These are phyloP conservation scores for Rhinella marina DNA, from an alignment of 2,797 vertebrate genomes.

Conservation along the genomic window DNA sequence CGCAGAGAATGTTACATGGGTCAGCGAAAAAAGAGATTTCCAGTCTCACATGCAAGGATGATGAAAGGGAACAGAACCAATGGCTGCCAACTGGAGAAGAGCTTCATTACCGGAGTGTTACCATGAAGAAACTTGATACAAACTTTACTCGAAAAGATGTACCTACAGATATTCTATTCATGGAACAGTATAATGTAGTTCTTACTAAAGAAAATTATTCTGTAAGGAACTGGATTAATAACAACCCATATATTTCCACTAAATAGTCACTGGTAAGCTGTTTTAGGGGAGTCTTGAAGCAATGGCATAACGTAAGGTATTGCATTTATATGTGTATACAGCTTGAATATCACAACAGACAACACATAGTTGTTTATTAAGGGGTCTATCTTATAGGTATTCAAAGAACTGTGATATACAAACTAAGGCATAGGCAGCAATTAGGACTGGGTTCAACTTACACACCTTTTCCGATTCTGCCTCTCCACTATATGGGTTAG, in stretches of 20 bases:
- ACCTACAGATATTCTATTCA: constrained; percentile 51
- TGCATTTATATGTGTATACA: not conserved
- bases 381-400: not conserved
- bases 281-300: no score
- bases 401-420: not conserved
- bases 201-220: constrained; percentile 62
- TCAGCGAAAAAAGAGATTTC: not conserved
- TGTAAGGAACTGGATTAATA: constrained; percentile 63
- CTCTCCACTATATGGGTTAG: not conserved
- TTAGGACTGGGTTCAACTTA: not conserved
- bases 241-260: constrained; percentile 47
- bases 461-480: not conserved
- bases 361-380: not conserved
- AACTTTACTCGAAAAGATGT: constrained; percentile 17
- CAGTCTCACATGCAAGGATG: not conserved
- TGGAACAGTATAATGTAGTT: constrained; percentile 62
- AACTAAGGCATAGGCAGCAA: not conserved
- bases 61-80: constrained; percentile 58
- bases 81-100: constrained; percentile 58
- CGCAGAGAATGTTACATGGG: constrained; percentile 39
- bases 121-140: constrained; percentile 53
- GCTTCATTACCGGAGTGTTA: constrained; percentile 58
- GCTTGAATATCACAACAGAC: not conserved
- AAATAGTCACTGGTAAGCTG: not conserved
- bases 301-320: not conserved